Percentiles rank a stretch among this genome's conserved stretches.
phyloP scores from a whole-genome alignment of 2,797 vertebrate species.

The Ispidina picta region DNA sequence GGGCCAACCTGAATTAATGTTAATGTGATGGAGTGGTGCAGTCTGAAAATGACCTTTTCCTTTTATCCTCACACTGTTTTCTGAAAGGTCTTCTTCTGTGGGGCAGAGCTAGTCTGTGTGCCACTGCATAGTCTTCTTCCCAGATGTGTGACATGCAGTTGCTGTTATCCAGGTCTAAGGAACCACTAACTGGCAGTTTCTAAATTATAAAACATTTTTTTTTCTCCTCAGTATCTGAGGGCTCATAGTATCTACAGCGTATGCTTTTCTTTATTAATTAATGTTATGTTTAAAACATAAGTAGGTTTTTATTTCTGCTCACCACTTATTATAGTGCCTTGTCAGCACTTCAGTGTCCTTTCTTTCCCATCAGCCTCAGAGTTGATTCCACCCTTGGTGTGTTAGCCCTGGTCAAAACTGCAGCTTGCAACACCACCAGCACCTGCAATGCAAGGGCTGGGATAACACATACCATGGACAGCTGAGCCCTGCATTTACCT shows the following conservation, averaged over 20 bases:
- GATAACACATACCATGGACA: accelerated
- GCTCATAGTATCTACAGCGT: conserved; percentile 17
- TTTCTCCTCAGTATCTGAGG: not conserved
- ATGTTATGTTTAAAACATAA: conserved; percentile 66
- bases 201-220: not conserved
- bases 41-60: conserved; percentile 45
- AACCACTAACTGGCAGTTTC: not conserved
- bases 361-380: not conserved
- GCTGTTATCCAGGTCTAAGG: not conserved
- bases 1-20: conserved; percentile 5
- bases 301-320: conserved; percentile 40
- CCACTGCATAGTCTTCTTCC: not conserved
- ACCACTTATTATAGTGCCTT: not conserved
- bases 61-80: not conserved
- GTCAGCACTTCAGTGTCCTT: conserved; percentile 21
- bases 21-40: not conserved
- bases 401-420: not conserved
- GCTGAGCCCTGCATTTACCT: not conserved
- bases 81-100: not conserved
- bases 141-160: not conserved
- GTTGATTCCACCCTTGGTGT: not conserved
- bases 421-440: accelerated
- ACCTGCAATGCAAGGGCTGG: accelerated
- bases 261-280: conserved; percentile 68
- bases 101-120: not conserved